A percentile compares a stretch with the other conserved stretches of the same genome.
phyloP scores from a whole-genome alignment of 2,113 vertebrate species.

The Saccopteryx bilineata region DNA sequence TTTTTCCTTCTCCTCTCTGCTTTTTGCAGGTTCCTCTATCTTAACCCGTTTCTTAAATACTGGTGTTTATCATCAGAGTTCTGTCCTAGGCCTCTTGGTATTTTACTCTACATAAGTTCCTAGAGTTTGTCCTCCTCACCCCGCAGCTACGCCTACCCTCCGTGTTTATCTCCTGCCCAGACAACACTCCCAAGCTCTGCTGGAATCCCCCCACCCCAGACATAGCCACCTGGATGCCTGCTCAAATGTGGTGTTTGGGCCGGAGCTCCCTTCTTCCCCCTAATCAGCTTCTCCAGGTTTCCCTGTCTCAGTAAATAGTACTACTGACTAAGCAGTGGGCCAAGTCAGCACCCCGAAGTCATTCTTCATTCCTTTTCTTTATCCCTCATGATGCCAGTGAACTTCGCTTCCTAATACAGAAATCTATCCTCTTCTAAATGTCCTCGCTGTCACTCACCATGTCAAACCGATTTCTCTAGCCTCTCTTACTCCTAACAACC shows the following conservation, averaged over 20 bases:
- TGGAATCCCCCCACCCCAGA: not conserved
- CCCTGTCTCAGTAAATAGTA: not conserved
- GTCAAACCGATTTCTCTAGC: not conserved
- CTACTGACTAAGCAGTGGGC: not conserved
- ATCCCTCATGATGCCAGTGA: not conserved
- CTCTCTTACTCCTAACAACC: not conserved
- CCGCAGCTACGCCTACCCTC: not conserved
- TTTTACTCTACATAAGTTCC: not conserved
- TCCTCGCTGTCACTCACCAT: not conserved
- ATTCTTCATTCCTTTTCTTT: not conserved
- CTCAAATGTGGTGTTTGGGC: not conserved
- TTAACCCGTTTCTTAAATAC: not conserved
- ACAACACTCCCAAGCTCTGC: not conserved
- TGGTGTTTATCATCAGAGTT: not conserved
- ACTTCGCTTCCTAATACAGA: not conserved
- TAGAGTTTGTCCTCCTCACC: not conserved
- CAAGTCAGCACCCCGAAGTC: not conserved
- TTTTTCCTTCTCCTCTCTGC: not conserved
- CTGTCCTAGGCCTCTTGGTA: not conserved
- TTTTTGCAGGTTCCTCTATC: not conserved
- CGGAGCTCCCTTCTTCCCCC: not conserved
- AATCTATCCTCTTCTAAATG: not conserved
- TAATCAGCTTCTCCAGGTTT: not conserved
- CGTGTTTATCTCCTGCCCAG: not conserved
- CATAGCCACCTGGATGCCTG: not conserved